These are phyloP conservation scores for Rhingia rostrata DNA, from an alignment of 2,888 invertebrate species.

Conservation along the genomic window DNA sequence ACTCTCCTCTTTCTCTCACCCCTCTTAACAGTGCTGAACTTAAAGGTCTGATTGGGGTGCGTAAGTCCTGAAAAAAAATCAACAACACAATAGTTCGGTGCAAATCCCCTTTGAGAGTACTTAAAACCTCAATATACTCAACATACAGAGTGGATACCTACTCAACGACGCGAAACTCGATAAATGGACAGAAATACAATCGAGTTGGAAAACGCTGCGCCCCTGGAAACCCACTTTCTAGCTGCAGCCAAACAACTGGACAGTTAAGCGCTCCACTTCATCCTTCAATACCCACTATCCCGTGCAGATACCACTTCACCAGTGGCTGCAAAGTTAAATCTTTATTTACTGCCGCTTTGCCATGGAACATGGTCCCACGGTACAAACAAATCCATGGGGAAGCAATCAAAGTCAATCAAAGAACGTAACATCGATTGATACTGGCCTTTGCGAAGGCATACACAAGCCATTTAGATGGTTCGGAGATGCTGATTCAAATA, in stretches of 20 bases:
- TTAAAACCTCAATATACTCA: too few species aligned
- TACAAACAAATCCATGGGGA: not conserved
- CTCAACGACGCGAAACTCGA: too few species aligned
- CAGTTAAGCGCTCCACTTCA: not conserved
- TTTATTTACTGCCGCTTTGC: constrained; percentile 5
- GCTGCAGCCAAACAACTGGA: not conserved
- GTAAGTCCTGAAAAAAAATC: too few species aligned
- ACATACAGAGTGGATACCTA: too few species aligned
- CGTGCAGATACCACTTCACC: not conserved
- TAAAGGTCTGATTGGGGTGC: too few species aligned
- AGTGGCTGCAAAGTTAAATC: constrained; percentile 6
- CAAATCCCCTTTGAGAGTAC: too few species aligned
- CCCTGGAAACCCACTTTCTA: too few species aligned
- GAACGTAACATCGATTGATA: constrained; percentile 17
- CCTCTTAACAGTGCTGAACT: too few species aligned
- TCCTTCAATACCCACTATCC: not conserved
- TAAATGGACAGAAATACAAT: too few species aligned
- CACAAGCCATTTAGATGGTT: not conserved
- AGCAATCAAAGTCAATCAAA: constrained; percentile 42
- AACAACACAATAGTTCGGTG: too few species aligned
- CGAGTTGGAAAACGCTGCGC: too few species aligned
- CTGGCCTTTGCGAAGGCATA: constrained; percentile 1
- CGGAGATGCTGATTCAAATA: not conserved
- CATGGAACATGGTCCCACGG: constrained; percentile 5
- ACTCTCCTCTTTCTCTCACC: too few species aligned